These are phyloP conservation scores for Pseudochromis fuscus DNA, from an alignment of 2,797 vertebrate genomes.

Conservation along the genomic window DNA sequence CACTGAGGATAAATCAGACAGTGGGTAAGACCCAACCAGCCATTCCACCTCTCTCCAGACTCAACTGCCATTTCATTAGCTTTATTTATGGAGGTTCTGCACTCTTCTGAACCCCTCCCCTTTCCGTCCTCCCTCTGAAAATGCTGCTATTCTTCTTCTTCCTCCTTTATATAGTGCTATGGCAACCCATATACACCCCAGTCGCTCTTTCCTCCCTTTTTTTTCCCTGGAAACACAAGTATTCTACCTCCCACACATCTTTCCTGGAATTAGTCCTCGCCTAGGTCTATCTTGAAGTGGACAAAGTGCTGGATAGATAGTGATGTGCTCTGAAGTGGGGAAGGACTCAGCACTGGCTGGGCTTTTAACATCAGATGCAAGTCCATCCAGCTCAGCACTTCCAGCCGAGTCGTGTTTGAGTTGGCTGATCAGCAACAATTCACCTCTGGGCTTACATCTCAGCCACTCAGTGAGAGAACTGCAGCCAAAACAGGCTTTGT, in stretches of 20 bases:
- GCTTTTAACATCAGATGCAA: slow-evolving; percentile 59
- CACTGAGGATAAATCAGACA: slow-evolving; percentile 86
- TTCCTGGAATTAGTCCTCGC: slow-evolving; percentile 42
- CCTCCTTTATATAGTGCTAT: slow-evolving; percentile 68
- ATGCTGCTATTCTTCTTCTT: slow-evolving; percentile 71
- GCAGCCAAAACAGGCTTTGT: slow-evolving; percentile 64
- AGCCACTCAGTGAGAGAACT: slow-evolving; percentile 57
- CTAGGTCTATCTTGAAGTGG: slow-evolving; percentile 20
- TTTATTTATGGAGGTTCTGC: slow-evolving; percentile 86
- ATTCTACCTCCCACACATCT: slow-evolving; percentile 55
- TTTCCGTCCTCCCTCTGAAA: slow-evolving; percentile 71
- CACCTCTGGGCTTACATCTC: slow-evolving; percentile 71
- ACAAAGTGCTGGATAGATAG: slow-evolving; percentile 47
- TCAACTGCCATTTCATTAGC: slow-evolving; percentile 87
- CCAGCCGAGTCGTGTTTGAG: slow-evolving; percentile 63
- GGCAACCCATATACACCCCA: slow-evolving; percentile 67
- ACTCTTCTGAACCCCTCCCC: slow-evolving; percentile 76
- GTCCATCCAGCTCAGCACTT: slow-evolving; percentile 73
- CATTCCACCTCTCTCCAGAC: slow-evolving; percentile 82
- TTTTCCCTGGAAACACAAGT: slow-evolving; percentile 54
- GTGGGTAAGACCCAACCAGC: slow-evolving; percentile 83
- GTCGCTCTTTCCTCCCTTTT: slow-evolving; percentile 45
- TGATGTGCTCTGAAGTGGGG: slow-evolving; percentile 43
- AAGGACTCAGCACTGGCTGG: slow-evolving; percentile 47
- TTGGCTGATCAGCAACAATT: slow-evolving; percentile 68